A percentile compares a stretch with the other conserved stretches of the same genome.
These are phyloP conservation scores for Threskiornis aethiopicus DNA, from an alignment of 2,797 vertebrate species.

Conservation along the genomic window DNA sequence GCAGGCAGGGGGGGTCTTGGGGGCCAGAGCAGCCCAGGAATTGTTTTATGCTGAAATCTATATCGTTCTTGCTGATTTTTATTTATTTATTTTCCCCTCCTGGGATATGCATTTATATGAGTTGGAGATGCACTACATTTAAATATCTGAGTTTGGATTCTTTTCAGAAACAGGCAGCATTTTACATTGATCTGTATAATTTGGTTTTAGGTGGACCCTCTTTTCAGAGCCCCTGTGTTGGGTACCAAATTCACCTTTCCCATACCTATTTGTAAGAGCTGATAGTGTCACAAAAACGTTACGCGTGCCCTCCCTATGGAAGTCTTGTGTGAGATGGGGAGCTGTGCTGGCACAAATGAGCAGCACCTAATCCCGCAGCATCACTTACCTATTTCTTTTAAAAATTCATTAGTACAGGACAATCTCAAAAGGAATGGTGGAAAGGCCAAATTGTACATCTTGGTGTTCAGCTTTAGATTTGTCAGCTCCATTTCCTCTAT, in stretches of 20 bases:
- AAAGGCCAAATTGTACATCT: not conserved
- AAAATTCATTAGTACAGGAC: not conserved
- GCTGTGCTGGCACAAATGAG: not conserved
- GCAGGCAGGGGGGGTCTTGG: not conserved
- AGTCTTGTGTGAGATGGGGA: not conserved
- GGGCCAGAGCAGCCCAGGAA: not conserved
- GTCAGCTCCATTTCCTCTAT: not conserved
- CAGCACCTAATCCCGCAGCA: not conserved
- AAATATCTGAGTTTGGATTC: not conserved
- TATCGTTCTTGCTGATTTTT: not conserved
- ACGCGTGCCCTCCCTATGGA: fast-evolving
- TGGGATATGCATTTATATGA: not conserved
- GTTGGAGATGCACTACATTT: not conserved
- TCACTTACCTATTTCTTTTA: not conserved
- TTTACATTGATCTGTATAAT: not conserved
- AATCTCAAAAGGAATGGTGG: not conserved
- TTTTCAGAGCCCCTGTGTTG: not conserved
- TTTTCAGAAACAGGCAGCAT: not conserved
- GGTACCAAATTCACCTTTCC: not conserved
- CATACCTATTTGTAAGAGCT: not conserved
- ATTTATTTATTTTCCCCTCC: not conserved
- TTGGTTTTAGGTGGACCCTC: not conserved
- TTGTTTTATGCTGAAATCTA: not conserved
- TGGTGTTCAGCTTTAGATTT: not conserved
- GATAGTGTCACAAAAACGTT: not conserved